Conservation (phyloP, 2,797 vertebrate species). For the Parotocinclus haroldoi region DNA sequence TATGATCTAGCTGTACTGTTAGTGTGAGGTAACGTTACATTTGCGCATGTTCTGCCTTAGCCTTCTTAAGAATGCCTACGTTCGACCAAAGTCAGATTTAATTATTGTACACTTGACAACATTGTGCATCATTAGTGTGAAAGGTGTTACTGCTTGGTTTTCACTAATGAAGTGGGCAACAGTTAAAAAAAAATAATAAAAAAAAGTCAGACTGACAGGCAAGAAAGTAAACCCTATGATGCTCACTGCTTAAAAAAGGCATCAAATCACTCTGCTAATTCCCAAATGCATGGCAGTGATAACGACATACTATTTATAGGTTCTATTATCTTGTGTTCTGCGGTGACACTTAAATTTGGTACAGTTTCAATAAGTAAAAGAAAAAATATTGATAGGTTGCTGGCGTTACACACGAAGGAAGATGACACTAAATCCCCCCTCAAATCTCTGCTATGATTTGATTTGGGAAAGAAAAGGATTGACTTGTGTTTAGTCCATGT, state of each 20-base stretch:
- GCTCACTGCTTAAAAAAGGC: not conserved
- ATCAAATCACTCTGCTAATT: not conserved
- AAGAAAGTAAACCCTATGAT: constrained; percentile 10
- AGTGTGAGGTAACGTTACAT: not conserved
- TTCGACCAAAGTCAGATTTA: constrained; percentile 21
- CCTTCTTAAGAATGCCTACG: not conserved
- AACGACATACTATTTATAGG: no score
- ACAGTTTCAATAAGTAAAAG: not conserved
- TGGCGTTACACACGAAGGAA: not conserved
- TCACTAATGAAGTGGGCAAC: constrained; percentile 17
- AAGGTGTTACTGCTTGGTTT: constrained; percentile 1
- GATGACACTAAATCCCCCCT: not conserved
- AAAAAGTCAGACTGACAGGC: not conserved
- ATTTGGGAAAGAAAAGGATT: not conserved
- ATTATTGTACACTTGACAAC: constrained; percentile 2
- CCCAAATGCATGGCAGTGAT: not conserved
- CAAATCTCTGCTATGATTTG: not conserved
- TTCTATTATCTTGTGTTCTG: not conserved
- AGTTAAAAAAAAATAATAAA: not conserved
- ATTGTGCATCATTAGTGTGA: not conserved
- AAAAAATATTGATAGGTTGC: not conserved
- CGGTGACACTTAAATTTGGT: not conserved
- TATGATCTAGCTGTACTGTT: not conserved
- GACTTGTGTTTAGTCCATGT: not conserved
- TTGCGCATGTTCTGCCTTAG: not conserved